These are phyloP conservation scores for Choristoneura fumiferana DNA, from an alignment of 1,140 invertebrate genomes.

Conservation along the genomic window DNA sequence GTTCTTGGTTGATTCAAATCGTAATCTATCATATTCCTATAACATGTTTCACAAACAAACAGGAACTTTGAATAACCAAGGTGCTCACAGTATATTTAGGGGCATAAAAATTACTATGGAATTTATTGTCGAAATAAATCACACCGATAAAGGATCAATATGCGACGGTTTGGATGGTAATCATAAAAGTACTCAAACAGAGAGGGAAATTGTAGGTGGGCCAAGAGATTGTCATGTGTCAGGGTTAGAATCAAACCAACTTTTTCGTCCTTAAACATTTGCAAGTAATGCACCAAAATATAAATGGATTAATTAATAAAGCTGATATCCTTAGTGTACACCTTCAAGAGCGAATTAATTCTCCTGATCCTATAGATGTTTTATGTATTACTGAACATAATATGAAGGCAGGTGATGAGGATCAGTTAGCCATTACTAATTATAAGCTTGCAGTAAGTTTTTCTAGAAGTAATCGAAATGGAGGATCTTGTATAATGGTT, in stretches of 20 bases:
- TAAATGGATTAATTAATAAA: constrained; percentile 27
- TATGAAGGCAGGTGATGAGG: constrained; percentile 22
- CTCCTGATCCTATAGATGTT: constrained; percentile 17
- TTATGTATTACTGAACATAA: constrained; percentile 27
- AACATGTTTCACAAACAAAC: too few relatives aligned
- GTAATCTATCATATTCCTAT: not conserved
- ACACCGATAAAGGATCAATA: too few relatives aligned
- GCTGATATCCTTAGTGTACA: constrained; percentile 13
- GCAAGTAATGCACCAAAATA: constrained; percentile 28
- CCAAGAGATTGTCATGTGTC: too few relatives aligned
- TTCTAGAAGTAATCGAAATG: constrained; percentile 18
- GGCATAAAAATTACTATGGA: too few relatives aligned
- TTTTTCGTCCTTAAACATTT: constrained; percentile 23
- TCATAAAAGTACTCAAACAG: too few relatives aligned
- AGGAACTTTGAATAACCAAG: too few relatives aligned
- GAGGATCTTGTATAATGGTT: constrained; percentile 28
- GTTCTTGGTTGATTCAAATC: not conserved
- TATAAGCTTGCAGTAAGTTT: constrained; percentile 21
- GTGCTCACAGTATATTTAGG: too few relatives aligned
- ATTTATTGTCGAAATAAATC: too few relatives aligned
- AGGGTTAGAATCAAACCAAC: too few relatives aligned
- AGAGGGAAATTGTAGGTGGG: too few relatives aligned
- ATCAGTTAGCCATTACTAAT: constrained; percentile 12
- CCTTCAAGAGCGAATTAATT: constrained; percentile 17
- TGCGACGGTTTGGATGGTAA: too few relatives aligned